Base-by-base conservation (phyloP, 2,113 vertebrate species). In the Ctenomys sociabilis region DNA sequence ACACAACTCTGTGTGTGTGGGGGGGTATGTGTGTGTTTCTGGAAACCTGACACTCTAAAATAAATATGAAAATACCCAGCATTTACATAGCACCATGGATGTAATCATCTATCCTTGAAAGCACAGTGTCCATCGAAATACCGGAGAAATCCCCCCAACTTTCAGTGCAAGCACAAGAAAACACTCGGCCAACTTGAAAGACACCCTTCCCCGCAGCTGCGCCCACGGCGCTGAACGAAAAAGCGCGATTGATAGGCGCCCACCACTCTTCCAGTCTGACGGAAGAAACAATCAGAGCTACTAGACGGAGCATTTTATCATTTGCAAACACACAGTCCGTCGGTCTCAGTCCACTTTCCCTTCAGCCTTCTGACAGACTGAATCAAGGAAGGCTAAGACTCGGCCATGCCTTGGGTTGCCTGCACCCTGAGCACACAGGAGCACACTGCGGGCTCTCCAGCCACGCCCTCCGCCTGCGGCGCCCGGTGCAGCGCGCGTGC, bases 381-480 rank as follows among this genome's bases (percentile, higher is more conserved):
- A 91, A 91, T 1, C 24, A 86, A 85, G 70, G 88, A 85, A 90
- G 4, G 83, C 30, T 21, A 52, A 63, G 72, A 90, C 63, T n/a
- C 61, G 68, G 52, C 70, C 91, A 13, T 35, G 96, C 73, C 9
- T 1, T 16, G 37, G 0, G 7, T 14, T 45, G 26, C 32, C 73
- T 19, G 32, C 17, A 26, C 61, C 43, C 77, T 57, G 54, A 81
- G 43, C 54, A 16, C 78, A n/a, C 13, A 30, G 9, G 68, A 85
- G 84, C 77, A 57, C 13, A 40, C 0, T 21, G 37, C 35, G 12
- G 85, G 22, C 40, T 91, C 95, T 95, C 95, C 95, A 40, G 21
- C 93, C 93, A 82, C 90, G 94, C 52, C 66, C 93, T 93, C 73
- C 90, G 96, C 87, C 66, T 61, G 87, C 83, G 94, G 94, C 72